A percentile compares a stretch with the other conserved stretches of the same genome.
Evolutionary conservation across 2,888 invertebrate species (phyloP).

Genomic region (Cyclophora albipunctata): DNA sequence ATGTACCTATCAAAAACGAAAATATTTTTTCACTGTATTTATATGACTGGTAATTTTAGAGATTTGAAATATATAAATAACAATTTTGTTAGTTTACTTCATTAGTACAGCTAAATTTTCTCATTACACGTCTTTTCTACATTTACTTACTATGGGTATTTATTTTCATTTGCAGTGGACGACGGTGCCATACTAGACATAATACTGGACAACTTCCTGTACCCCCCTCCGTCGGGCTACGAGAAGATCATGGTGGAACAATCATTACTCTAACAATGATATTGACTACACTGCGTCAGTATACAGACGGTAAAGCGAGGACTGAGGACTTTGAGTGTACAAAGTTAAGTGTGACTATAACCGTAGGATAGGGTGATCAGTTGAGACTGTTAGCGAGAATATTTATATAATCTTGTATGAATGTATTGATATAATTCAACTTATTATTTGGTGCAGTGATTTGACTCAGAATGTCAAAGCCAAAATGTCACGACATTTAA

Average conservation of each 20-base stretch:
- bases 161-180: slow-evolving; percentile 81
- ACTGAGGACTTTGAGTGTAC: slow-evolving; percentile 6
- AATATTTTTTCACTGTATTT: not conserved
- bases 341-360: slow-evolving; percentile 2
- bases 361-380: too few relatives aligned
- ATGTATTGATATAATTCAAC: not conserved
- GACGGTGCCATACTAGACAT: slow-evolving; percentile 98
- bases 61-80: not conserved
- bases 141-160: too few relatives aligned
- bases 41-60: not conserved
- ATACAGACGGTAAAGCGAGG: not conserved
- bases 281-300: slow-evolving; percentile 5
- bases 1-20: too few relatives aligned
- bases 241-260: slow-evolving; percentile 98
- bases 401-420: not conserved
- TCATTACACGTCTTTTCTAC: too few relatives aligned
- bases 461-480: too few relatives aligned
- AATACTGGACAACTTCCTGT: slow-evolving; percentile 91
- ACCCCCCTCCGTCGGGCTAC: slow-evolving; percentile 89
- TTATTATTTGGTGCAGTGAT: too few relatives aligned
- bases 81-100: not conserved
- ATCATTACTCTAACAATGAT: slow-evolving; percentile 86
- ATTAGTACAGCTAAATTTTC: too few relatives aligned
- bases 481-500: too few relatives aligned
- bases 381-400: not conserved